Conservation (phyloP, 2,888 invertebrate species). For the Microctonus brassicae region DNA sequence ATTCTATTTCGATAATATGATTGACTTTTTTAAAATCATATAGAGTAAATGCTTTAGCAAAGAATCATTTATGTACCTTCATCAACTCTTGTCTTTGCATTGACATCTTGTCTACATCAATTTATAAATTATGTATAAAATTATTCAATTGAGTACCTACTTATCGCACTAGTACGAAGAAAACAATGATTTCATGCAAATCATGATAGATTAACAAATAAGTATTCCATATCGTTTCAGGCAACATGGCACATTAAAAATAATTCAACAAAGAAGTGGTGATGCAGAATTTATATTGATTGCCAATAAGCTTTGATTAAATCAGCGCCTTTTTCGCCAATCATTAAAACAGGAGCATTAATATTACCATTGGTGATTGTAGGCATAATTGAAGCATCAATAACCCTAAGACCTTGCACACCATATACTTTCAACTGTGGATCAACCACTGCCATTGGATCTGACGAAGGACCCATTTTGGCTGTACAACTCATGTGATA, state of each 20-base stretch:
- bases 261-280: not conserved
- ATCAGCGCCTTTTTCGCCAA: constrained; percentile 88
- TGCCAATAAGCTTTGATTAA: constrained; percentile 82
- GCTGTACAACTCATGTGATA: constrained; percentile 88
- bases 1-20: not conserved
- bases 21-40: not conserved
- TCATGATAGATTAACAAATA: constrained; percentile 3
- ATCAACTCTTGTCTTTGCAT: no score
- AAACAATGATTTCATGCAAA: not conserved
- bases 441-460: constrained; percentile 87
- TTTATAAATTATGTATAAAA: not conserved
- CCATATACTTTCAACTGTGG: constrained; percentile 83
- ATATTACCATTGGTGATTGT: constrained; percentile 88
- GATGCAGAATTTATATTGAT: constrained; percentile 42
- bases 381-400: constrained; percentile 92
- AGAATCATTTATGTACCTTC: constrained; percentile 1
- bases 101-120: no score
- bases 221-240: not conserved
- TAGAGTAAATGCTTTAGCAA: no score
- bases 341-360: constrained; percentile 90
- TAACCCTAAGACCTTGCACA: constrained; percentile 82
- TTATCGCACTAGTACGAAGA: not conserved
- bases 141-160: not conserved
- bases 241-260: not conserved
- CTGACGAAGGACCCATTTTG: constrained; percentile 85